Evolutionary conservation across 2,113 vertebrate species (phyloP).

Genomic region (Eurypyga helias): DNA sequence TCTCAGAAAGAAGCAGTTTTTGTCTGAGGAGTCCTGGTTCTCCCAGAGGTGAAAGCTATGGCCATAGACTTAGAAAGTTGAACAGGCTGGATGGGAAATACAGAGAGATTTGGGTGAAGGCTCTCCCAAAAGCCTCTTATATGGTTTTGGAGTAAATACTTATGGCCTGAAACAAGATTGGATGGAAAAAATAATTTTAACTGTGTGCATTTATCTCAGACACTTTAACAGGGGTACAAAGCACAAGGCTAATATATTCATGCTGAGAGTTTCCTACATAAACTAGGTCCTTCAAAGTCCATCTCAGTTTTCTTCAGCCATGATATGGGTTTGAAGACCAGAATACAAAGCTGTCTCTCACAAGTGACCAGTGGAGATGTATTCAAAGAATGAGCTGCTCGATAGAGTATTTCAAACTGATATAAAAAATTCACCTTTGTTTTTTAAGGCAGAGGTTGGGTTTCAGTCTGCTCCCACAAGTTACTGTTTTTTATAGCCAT

Average conservation of each 20-base stretch:
- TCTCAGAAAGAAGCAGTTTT: neutral
- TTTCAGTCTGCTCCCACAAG: neutral
- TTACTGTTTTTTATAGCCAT: neutral
- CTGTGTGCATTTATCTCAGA: neutral
- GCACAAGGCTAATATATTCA: neutral
- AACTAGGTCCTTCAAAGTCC: neutral
- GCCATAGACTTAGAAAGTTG: neutral
- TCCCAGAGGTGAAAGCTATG: neutral
- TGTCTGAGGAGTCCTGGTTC: neutral
- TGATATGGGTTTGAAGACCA: neutral
- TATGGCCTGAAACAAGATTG: neutral
- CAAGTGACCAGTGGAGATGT: neutral
- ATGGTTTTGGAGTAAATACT: neutral
- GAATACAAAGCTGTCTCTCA: neutral
- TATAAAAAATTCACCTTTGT: neutral
- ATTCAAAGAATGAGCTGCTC: neutral
- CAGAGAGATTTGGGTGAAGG: neutral
- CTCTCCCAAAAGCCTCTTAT: neutral
- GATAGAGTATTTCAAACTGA: neutral
- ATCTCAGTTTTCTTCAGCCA: neutral
- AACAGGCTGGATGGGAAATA: neutral
- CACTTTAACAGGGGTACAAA: neutral
- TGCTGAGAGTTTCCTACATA: neutral
- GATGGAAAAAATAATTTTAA: neutral
- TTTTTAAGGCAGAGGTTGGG: neutral